Evolutionary conservation across 2,888 invertebrate species (phyloP), one percentile per base, ranked within the genome.

Genomic region (Temnothorax ravouxi): DNA sequence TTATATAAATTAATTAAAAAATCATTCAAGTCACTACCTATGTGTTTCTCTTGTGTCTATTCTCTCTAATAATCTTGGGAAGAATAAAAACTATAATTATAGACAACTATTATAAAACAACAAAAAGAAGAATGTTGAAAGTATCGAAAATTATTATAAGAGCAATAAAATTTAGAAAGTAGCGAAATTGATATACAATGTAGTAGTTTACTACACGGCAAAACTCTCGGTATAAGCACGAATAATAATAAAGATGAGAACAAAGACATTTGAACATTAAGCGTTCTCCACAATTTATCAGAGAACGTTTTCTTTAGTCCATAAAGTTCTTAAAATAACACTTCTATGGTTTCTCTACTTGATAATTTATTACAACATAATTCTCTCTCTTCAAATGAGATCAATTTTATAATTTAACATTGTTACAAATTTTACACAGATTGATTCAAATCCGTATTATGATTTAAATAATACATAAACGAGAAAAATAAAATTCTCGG

Each of bases 141-240:
- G 0, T 38, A 54, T 69, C 3, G 13, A 77, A 25, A 54, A 77
- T 75, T 75, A 77, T 52, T 59, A 75, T 38, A 29, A 29, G 76
- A 64, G 66, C 83, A 86, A 83, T 86, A 75, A 75, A 81, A 86
- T 75, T 64, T 80, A 72, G 41, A 85, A 75, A 83, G 72, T 75
- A 25, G 72, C 54, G 15, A 86, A 81, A 66, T 54, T 50, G 34
- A 62, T 83, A 81, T 15, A 77, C 81, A 74, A 81, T 71, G 29
- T 67, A 84, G 44, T 13, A 66, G 25, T 79, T 62, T 66, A 72
- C 44, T 44, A 25, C 67, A 54, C 0, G 4, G 62, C n/a, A 44
- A 67, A 81, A 81, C 2, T 56, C 66, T 56, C 66, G 61, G 34
- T 66, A 9, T 9, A 9, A 50, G 21, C 6, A 8, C n/a, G 3